Evolutionary conservation across 2,113 vertebrate genomes (phyloP).

Genomic region (Brachionichthys hirsutus): DNA sequence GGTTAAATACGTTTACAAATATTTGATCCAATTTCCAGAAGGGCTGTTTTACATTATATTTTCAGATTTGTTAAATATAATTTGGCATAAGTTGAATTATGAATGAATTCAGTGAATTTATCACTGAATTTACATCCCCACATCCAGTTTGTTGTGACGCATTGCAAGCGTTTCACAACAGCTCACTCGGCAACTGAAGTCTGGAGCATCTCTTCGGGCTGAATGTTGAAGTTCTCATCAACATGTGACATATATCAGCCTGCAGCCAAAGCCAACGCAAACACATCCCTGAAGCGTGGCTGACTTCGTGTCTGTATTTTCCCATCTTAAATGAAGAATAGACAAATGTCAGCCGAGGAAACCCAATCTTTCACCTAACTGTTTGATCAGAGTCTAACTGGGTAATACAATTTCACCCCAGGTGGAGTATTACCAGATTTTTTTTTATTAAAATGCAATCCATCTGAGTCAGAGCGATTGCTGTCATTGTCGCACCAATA

Average conservation of each 20-base stretch:
- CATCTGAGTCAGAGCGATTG: conserved; percentile 32
- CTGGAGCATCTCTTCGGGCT: conserved; percentile 13
- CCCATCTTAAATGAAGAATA: conserved; percentile 45
- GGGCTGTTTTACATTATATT: no score
- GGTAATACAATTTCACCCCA: conserved; percentile 58
- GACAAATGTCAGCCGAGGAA: conserved; percentile 56
- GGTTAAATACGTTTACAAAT: neutral
- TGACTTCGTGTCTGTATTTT: conserved; percentile 37
- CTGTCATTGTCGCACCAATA: conserved; percentile 16
- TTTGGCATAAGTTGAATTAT: no score
- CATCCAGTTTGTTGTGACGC: no score
- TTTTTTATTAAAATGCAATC: conserved; percentile 62
- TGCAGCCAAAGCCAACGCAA: conserved; percentile 27
- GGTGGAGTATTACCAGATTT: conserved; percentile 49
- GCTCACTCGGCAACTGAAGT: no score
- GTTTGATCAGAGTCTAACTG: conserved; percentile 65
- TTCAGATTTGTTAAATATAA: no score
- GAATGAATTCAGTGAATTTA: no score
- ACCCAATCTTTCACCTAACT: conserved; percentile 38
- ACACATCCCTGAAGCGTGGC: conserved; percentile 47
- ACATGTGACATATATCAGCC: conserved; percentile 54
- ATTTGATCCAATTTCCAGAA: no score
- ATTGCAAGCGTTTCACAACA: no score
- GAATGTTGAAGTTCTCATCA: conserved; percentile 41
- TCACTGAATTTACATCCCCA: no score